These are phyloP conservation scores for Chloroceryle aenea DNA, from an alignment of 2,113 vertebrate genomes.

Conservation along the genomic window DNA sequence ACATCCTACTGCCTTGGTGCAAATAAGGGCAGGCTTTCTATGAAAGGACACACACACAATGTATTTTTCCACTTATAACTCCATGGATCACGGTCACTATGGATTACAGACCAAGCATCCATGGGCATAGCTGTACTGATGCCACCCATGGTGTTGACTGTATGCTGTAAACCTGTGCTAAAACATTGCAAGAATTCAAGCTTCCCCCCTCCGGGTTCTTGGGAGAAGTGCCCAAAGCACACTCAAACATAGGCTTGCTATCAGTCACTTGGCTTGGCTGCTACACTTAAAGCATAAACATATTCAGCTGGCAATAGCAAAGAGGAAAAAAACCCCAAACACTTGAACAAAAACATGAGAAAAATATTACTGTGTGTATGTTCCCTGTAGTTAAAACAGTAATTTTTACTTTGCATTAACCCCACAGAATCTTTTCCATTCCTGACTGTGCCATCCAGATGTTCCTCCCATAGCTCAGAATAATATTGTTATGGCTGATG, in stretches of 20 bases:
- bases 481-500: accelerated
- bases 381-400: background rate
- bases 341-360: background rate
- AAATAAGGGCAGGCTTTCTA: background rate
- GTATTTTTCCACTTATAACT: background rate
- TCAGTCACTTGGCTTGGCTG: background rate
- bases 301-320: background rate
- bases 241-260: background rate
- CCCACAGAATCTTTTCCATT: background rate
- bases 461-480: background rate
- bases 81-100: too few relatives aligned
- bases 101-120: background rate
- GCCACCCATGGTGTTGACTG: background rate
- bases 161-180: background rate
- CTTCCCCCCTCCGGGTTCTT: accelerated
- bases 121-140: accelerated
- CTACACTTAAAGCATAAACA: background rate
- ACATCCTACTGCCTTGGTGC: accelerated
- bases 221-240: background rate
- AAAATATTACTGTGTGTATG: background rate
- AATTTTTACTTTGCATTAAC: background rate
- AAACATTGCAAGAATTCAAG: background rate
- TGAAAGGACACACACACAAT: background rate
- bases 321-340: background rate
- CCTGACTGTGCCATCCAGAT: background rate